Base-by-base conservation (phyloP, 2,797 vertebrate species). In the Bryconaethiops microstoma region DNA sequence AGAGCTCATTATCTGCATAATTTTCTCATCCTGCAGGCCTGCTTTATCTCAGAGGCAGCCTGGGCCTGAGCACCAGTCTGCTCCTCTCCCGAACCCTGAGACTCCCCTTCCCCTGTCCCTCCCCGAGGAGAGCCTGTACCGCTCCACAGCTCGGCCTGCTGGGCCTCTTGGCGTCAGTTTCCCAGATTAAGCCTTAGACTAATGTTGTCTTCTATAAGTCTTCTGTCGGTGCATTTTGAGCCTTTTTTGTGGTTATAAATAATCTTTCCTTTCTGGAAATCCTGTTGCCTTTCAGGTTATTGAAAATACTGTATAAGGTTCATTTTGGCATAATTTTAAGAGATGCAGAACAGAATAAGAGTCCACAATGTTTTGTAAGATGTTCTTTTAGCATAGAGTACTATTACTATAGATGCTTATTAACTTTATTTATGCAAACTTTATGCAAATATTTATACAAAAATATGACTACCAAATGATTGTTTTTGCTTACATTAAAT, bases 21-120 rank as follows among this genome's bases (percentile, higher is more conserved):
- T 85, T 84, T 85, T 85, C 88, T 87, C 81, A 76, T 83, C 80
- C 78, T 78, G 55, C 40, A 62, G 82, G 79, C 76, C 86, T 86
- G 80, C 83, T 80, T 84, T 84, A 76, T 80, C 86, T 88, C 83
- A 19, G 67, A 63, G 67, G 69, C 65, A 83, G 73, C 63, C 57
- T 65, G 76, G 73, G 76, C 79, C 65, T 79, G 74, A 50, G 29
- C 16, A 17, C 39, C n/a, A 45, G 69, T 59, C 29, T 50, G 60
- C 23, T 57, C 42, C 64, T 75, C 35, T 79, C 57, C 59, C 77
- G 70, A 70, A 65, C 57, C 70, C 54, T 7, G 54, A 29, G 35
- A 59, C 54, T 55, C 64, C 42, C 39, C 42, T 42, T 5, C n/a
- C 45, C 74, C 16, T 23, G 25, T 57, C 40, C 45, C 52, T 14